Evolutionary conservation across 2,113 vertebrate genomes (phyloP), one percentile per base, ranked within the genome.

Genomic region (Hydrolagus affinis): DNA sequence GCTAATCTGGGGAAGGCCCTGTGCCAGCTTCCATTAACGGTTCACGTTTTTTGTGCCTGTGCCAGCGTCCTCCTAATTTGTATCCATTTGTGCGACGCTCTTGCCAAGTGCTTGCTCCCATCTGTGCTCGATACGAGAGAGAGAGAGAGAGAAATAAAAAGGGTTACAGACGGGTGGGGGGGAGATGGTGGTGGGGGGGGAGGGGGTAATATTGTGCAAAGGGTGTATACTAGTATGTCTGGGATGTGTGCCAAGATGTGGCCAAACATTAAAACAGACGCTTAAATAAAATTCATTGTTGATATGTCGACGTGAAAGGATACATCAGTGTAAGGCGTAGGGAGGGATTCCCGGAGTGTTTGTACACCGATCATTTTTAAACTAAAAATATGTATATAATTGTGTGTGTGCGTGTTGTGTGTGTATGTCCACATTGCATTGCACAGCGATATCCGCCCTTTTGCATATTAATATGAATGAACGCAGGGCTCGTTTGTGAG

Each of bases 401-500:
- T 89, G 73, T 86, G 8, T 74, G 73, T 56, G n/a, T 87, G 1
- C 68, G 0, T 85, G 74, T 83, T 59, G 23, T 70, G 73, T 68
- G 60, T 70, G 71, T 78, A 85, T 30, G 85, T 75, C 76, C 62
- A 86, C 72, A 62, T 76, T 73, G 87, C 30, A 80, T 86, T 70
- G 86, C 86, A 85, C 86, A 88, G 86, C 88, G 85, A 89, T 85
- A 70, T 88, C 69, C 85, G 87, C 87, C 86, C 83, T 71, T 87
- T 89, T 89, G 87, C 88, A 62, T 85, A 87, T 88, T 86, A 87
- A 72, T 85, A 64, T 23, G 62, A 3, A 73, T 88, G 88, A 86
- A 92, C 72, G 86, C n/a, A 62, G 70, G 78, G 60, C 89, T 10
- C 66, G 71, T 86, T 90, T 90, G 89, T 89, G 89, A 88, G 85